Evolutionary conservation across 2,797 vertebrate species (phyloP).

Genomic region (Lerista edwardsae): DNA sequence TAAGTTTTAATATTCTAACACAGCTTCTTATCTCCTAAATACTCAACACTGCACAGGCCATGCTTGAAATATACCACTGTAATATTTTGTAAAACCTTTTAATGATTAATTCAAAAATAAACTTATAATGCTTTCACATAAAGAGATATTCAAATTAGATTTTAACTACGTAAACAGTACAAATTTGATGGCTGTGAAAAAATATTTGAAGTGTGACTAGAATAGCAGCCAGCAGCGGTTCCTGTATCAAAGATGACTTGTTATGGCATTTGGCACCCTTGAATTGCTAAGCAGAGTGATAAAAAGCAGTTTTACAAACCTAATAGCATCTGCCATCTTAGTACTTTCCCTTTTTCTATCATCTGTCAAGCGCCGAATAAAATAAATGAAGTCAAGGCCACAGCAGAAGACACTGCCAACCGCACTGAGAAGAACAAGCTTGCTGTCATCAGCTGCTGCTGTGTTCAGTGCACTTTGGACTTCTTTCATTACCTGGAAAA

Average conservation of each 20-base stretch:
- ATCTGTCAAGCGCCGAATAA: constrained; percentile 91
- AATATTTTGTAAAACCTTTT: not conserved
- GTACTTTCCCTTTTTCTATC: constrained; percentile 95
- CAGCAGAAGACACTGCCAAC: constrained; percentile 94
- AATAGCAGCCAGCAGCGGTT: constrained; percentile 4
- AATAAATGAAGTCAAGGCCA: constrained; percentile 95
- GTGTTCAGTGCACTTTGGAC: constrained; percentile 96
- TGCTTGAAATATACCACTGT: not conserved
- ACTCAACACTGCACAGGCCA: not conserved
- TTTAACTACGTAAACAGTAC: too few species aligned
- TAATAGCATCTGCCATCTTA: constrained; percentile 96
- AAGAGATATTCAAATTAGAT: constrained; percentile 1
- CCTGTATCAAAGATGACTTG: not conserved
- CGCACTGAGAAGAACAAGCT: constrained; percentile 90
- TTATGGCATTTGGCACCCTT: not conserved
- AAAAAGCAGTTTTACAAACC: constrained; percentile 77
- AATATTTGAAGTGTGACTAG: not conserved
- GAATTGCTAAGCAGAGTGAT: not conserved
- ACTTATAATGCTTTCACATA: not conserved
- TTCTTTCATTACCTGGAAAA: constrained; percentile 95
- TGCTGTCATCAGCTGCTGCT: constrained; percentile 94
- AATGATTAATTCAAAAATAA: not conserved
- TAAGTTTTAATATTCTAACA: not conserved
- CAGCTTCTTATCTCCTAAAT: not conserved
- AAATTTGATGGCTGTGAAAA: not conserved